Conservation (phyloP, 2,888 invertebrate species). For the Tenodera sinensis region DNA sequence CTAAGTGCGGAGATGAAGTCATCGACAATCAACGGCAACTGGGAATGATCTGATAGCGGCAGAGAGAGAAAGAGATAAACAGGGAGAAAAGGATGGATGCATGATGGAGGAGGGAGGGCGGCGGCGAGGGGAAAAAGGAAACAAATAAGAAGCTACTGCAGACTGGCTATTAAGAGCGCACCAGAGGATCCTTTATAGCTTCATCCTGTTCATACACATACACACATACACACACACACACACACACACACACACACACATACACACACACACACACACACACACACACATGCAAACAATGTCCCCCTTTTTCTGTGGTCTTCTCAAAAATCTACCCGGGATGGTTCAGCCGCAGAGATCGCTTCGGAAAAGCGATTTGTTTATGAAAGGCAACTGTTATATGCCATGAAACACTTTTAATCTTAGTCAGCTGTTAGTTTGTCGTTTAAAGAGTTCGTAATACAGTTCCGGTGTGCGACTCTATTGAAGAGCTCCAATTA, state of each 20-base stretch:
- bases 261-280: background rate
- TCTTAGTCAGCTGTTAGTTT: background rate
- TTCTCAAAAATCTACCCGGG: background rate
- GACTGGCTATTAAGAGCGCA: background rate
- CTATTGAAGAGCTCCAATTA: too few species aligned
- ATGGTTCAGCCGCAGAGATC: background rate
- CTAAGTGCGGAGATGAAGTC: conserved; percentile 3
- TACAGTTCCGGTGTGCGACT: too few species aligned
- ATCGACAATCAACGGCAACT: conserved; percentile 4
- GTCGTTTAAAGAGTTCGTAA: too few species aligned
- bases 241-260: background rate
- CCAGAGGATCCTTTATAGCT: background rate
- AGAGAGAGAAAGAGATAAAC: background rate
- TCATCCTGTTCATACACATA: background rate
- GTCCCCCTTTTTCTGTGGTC: background rate
- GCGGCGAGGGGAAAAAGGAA: background rate
- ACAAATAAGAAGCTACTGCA: background rate
- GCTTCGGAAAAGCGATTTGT: background rate
- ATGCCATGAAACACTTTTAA: background rate
- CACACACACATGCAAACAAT: background rate
- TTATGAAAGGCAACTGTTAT: background rate
- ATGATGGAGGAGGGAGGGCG: too few species aligned
- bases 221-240: too few species aligned
- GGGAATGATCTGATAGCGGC: background rate
- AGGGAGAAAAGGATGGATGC: background rate